Base-by-base conservation (phyloP, 2,113 vertebrate species). In the Erythrocebus patas region DNA sequence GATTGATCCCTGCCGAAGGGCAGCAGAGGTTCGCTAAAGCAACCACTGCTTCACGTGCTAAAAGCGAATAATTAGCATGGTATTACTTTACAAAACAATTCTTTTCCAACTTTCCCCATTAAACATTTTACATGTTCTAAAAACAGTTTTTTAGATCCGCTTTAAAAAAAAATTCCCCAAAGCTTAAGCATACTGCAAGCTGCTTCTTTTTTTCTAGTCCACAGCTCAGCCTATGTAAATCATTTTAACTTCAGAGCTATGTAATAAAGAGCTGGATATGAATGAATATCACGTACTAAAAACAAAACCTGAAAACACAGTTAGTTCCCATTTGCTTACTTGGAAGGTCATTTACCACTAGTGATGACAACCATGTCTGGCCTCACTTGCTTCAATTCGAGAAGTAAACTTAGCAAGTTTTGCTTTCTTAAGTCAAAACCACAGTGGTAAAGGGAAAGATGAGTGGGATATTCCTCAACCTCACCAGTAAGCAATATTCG, bases 71-170 rank as follows among this genome's bases (percentile, higher is more conserved):
- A 50, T 78, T 85, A 87, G 32, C 64, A 85, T 0, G 22, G 16
- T 48, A 64, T 92, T 95, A 80, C 52, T 93, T 96, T 94, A 95
- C 45, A 8, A 32, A 97, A 94, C 7, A 87, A 55, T 83, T 97
- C n/a, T 79, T 93, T 79, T 57, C 95, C 94, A 97, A 91, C 48
- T 93, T 95, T 92, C 40, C 40, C 91, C 78, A 89, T 75, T 95
- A 96, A 97, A 97, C 48, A 89, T 76, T 96, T 84, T 96, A 45
- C 78, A 68, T 89, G 20, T 92, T 70, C 76, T 93, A 96, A 83
- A 96, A 93, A 73, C 20, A 30, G 22, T 32, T 43, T 91, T 84
- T 79, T 17, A 66, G 75, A 79, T 70, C 23, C 48, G 68, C 72
- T 40, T 93, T 7, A 2, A 48, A 96, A 89, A 91, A 92, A 88